Conservation (phyloP, 2,888 invertebrate genomes). For the Rutpela maculata region DNA sequence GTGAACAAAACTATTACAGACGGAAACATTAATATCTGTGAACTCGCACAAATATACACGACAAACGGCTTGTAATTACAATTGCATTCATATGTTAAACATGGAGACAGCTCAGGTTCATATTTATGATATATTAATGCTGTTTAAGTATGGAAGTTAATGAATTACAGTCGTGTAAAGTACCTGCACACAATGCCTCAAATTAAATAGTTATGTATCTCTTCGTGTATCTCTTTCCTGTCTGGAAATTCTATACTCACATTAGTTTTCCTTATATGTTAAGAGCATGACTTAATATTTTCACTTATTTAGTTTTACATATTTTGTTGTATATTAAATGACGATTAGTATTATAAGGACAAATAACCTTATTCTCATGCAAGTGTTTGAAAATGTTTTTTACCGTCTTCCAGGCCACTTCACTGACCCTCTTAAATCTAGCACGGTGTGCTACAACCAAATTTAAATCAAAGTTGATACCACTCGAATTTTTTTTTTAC, state of each 20-base stretch:
- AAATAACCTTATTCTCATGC: too few species aligned
- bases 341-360: too few species aligned
- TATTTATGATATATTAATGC: constrained; percentile 23
- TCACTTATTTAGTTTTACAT: too few species aligned
- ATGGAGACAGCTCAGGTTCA: constrained; percentile 13
- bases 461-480: too few species aligned
- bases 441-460: too few species aligned
- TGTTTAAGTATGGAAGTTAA: constrained; percentile 19
- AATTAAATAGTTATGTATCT: neutral
- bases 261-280: too few species aligned
- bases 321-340: too few species aligned
- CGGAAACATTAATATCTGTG: constrained; percentile 24
- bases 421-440: too few species aligned
- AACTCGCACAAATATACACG: constrained; percentile 7
- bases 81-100: constrained; percentile 38
- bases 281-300: too few species aligned
- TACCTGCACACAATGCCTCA: neutral
- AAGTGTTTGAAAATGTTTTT: too few species aligned
- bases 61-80: constrained; percentile 32
- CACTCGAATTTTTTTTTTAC: too few species aligned
- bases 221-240: neutral
- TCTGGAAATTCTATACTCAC: neutral
- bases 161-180: constrained; percentile 8
- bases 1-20: constrained; percentile 28
- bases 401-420: too few species aligned